Evolutionary conservation across 2,797 vertebrate genomes (phyloP).

Genomic region (Okamejei kenojei): DNA sequence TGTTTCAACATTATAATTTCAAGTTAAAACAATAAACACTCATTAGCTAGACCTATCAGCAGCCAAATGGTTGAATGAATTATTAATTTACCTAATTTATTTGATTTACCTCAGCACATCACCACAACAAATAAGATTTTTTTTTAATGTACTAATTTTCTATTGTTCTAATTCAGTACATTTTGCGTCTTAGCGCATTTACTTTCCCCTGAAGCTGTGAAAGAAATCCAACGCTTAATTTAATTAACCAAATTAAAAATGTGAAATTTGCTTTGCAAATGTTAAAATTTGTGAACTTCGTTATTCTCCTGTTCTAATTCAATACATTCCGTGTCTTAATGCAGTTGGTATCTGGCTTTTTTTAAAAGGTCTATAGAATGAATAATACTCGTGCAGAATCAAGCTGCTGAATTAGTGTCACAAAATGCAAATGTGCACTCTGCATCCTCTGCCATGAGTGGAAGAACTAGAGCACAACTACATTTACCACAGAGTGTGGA

Average conservation of each 20-base stretch:
- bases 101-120: too few species aligned
- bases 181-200: too few species aligned
- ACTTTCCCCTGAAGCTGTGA: neutral
- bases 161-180: too few species aligned
- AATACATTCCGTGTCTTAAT: too few species aligned
- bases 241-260: neutral
- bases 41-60: neutral
- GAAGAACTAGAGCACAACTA: neutral
- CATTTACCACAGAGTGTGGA: neutral
- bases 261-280: neutral
- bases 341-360: neutral
- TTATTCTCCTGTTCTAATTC: neutral
- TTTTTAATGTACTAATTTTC: too few species aligned
- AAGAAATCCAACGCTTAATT: neutral
- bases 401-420: neutral
- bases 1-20: neutral
- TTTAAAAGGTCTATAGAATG: neutral
- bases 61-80: neutral
- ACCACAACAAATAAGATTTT: neutral
- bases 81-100: neutral
- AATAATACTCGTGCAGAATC: neutral
- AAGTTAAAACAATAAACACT: neutral
- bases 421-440: neutral
- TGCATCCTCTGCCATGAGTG: neutral
- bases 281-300: neutral